Evolutionary conservation across 35 echinoderm and acorn worm species (phyloP), one percentile per base, ranked within the genome.

Genomic region (Eucidaris tribuloides): DNA sequence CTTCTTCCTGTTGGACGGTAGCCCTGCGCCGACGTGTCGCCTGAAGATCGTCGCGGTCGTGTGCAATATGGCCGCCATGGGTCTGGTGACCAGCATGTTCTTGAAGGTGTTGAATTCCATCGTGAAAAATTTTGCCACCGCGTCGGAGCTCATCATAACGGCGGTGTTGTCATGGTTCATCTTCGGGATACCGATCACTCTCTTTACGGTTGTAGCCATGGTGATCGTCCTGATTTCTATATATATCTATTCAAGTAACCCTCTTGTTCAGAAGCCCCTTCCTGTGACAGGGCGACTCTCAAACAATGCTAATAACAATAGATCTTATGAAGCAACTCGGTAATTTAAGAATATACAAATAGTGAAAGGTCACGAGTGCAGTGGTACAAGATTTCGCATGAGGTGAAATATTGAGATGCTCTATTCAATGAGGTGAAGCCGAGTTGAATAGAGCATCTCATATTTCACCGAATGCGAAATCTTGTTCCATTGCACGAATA

Each of bases 101-200:
- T 58, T 99, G 6, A 82, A 89, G 23, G 60, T 38, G 14, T 63
- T 99, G 28, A 99, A 99, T 74, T 99, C 96, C n/a, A 90, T 99
- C 62, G 15, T 99, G 66, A 99, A 99, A 45, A 99, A 83, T n/a
- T 99, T 99, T 90, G 96, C 96, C 24, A 65, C 65, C 23, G 90
- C 85, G 9, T 57, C 93, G 4, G 90, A 93, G 34, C 44, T 99
- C 42, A 52, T 99, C n/a, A 39, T 93, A 19, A 68, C 83, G 49
- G 76, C 87, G 3, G 31, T 99, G 7, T 34, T 93, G 14, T 44
- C 60, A 28, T 78, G 70, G 35, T 29, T 81, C 15, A 46, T 99
- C 4, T 87, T 99, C 76, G 81, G 79, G 27, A 72, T 90, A 17
- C 57, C 82, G 18, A 34, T 93, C 11, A 89, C 63, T 31, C 23